These are phyloP conservation scores for Epizoanthus rinbou DNA, from an alignment of 92 coral and sea anemone species.

Conservation along the genomic window DNA sequence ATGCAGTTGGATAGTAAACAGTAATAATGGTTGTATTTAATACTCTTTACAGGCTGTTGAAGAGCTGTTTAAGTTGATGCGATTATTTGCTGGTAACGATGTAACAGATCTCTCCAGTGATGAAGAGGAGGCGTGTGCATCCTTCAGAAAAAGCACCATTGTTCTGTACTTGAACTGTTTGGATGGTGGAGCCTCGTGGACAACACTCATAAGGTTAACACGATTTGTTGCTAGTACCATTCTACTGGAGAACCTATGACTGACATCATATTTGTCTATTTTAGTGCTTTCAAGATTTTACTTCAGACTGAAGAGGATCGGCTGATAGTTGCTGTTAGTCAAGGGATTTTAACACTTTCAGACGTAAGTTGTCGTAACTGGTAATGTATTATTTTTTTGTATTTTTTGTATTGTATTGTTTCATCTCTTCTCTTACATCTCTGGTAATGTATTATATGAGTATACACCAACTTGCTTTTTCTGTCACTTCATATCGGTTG, in stretches of 20 bases:
- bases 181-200: conserved; percentile 96
- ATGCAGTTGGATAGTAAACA: no score
- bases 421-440: no score
- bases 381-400: no score
- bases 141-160: conserved; percentile 86
- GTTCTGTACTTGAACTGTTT: conserved; percentile 87
- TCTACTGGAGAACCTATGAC: not conserved
- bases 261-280: not conserved
- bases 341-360: conserved; percentile 88
- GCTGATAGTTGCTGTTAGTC: conserved; percentile 85
- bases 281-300: conserved; percentile 92
- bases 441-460: no score
- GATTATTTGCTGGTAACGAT: conserved; percentile 85
- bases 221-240: no score
- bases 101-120: conserved; percentile 63
- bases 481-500: no score
- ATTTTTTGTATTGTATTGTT: no score
- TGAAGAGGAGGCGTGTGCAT: conserved; percentile 72
- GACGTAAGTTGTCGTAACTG: conserved; percentile 68
- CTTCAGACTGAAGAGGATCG: conserved; percentile 97
- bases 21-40: not conserved
- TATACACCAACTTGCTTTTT: no score
- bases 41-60: conserved; percentile 80
- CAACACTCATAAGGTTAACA: conserved; percentile 85
- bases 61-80: conserved; percentile 90